Evolutionary conservation across 2,888 invertebrate species (phyloP).

Genomic region (Chorisops tibialis): DNA sequence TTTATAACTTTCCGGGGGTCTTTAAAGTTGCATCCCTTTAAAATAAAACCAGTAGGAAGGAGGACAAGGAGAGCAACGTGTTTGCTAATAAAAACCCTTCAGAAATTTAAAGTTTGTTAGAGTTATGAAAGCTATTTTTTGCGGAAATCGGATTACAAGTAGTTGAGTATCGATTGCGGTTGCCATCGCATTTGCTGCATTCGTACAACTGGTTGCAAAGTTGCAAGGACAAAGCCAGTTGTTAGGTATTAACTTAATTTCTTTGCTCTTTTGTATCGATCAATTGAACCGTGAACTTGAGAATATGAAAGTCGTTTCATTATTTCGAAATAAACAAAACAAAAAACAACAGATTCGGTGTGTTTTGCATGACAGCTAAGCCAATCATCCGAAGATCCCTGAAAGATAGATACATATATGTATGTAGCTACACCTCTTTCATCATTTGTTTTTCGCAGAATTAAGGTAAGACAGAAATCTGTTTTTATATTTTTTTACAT

Average conservation of each 20-base stretch:
- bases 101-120: slow-evolving; percentile 12
- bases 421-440: too few species aligned
- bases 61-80: background rate
- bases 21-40: too few species aligned
- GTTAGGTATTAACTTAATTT: background rate
- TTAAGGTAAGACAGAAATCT: too few species aligned
- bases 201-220: background rate
- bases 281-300: slow-evolving; percentile 6
- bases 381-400: background rate
- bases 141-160: slow-evolving; percentile 20
- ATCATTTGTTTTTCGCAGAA: too few species aligned
- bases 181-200: background rate
- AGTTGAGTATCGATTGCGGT: slow-evolving; percentile 6
- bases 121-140: slow-evolving; percentile 21
- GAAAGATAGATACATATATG: too few species aligned
- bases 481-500: too few species aligned
- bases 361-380: background rate
- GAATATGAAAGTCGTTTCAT: background rate
- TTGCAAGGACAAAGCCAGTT: background rate
- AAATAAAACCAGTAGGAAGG: too few species aligned
- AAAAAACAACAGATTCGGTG: background rate
- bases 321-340: background rate
- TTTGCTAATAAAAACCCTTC: slow-evolving; percentile 4
- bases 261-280: background rate
- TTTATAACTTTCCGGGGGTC: too few species aligned